Percentiles rank a stretch among this genome's conserved stretches.
Conservation (phyloP, 2,113 vertebrate genomes). For the Passer domesticus region DNA sequence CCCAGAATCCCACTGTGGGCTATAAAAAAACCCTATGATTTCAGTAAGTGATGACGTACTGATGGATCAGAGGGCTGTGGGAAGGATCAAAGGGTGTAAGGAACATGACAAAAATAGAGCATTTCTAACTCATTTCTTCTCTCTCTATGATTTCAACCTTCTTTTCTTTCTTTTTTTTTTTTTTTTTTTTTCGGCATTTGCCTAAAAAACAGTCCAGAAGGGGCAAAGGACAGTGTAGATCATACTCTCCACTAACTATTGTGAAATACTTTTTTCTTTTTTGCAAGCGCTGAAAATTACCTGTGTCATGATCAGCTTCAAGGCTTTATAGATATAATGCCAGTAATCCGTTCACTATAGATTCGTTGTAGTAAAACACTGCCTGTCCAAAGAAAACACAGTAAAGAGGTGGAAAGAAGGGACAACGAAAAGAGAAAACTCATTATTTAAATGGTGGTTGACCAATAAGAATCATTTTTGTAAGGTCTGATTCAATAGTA, state of each 20-base stretch:
- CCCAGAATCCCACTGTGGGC: conserved; percentile 1
- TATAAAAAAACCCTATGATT: not conserved
- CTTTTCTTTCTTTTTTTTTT: too few relatives aligned
- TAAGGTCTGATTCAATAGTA: not conserved
- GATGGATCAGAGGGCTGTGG: not conserved
- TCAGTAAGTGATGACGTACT: not conserved
- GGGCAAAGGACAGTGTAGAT: not conserved
- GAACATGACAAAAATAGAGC: conserved; percentile 50
- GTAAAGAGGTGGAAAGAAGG: not conserved
- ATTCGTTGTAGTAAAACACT: not conserved
- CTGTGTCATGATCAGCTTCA: not conserved
- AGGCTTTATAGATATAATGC: not conserved
- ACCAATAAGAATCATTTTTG: not conserved
- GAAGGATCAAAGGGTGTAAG: conserved; percentile 55
- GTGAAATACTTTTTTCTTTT: not conserved
- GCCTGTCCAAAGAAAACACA: not conserved
- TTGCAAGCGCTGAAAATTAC: not conserved
- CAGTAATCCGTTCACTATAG: not conserved
- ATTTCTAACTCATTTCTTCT: conserved; percentile 2
- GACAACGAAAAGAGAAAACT: not conserved
- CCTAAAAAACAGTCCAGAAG: not conserved
- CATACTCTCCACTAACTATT: not conserved
- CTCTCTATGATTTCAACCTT: not conserved
- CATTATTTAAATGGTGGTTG: not conserved
- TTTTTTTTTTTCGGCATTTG: not conserved